Conservation (phyloP, 1,140 invertebrate species). For the Rhopalosiphum padi region DNA sequence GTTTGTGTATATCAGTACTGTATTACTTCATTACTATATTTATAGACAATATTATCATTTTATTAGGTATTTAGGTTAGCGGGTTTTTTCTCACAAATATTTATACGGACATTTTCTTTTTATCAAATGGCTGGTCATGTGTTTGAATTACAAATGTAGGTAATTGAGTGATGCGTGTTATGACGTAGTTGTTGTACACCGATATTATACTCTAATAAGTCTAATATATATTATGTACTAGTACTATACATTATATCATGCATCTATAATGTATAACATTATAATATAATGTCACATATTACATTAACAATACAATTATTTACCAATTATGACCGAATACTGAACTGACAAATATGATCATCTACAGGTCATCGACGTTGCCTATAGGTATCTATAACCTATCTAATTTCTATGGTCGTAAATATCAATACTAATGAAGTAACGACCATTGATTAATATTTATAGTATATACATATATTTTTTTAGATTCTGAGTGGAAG, state of each 20-base stretch:
- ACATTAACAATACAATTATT: background rate
- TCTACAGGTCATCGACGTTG: background rate
- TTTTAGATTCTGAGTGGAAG: background rate
- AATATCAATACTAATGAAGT: background rate
- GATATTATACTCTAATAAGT: background rate
- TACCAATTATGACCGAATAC: background rate
- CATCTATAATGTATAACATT: background rate
- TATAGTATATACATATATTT: background rate
- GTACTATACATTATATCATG: background rate
- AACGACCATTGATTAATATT: background rate
- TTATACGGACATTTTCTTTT: background rate
- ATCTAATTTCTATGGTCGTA: background rate
- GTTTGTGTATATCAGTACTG: background rate
- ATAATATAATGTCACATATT: background rate
- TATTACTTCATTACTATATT: conserved; percentile 18
- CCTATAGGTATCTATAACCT: background rate
- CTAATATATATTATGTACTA: background rate
- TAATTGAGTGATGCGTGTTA: background rate
- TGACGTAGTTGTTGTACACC: background rate
- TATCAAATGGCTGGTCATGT: background rate
- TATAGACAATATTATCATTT: conserved; percentile 1
- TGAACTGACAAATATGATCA: background rate
- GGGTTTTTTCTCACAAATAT: background rate
- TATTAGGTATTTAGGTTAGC: conserved; percentile 31
- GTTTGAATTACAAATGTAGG: background rate